Base-by-base conservation (phyloP, 92 coral and sea anemone genomes). In the Micromussa lordhowensis region DNA sequence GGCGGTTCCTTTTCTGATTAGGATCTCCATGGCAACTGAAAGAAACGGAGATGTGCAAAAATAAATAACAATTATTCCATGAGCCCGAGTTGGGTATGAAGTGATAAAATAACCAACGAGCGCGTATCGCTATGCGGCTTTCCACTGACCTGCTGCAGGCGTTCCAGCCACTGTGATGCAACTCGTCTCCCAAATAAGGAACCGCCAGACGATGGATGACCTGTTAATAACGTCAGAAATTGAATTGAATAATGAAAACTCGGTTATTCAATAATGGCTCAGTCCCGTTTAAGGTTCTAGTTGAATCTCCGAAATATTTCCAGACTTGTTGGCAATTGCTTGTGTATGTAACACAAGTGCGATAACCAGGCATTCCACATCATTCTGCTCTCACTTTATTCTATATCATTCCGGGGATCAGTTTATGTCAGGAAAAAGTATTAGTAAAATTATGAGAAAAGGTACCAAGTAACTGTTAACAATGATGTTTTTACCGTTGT, bases 161-260 rank as follows among this genome's bases (percentile, higher is more conserved):
- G 81, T 97, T 97, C 99, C 99, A 97, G 1, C 99, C 99, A 73
- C 96, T 95, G 88, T 96, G 99, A 71, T 97, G 99, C 12, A 97
- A 78, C 75, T 97, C 99, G 64, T 97, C 99, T 5, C 96, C 96
- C 58, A 94, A 64, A 82, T 90, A 88, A 26, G 98, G 98, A 91
- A 94, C 93, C 29, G 93, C 82, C 40, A 97, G 91, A 36, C 99
- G 98, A 83, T 97, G 98, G 71, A 97, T 97, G 14, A 97, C 98
- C 99, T 97, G 80, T 11, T n/a, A 28, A 66, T 26, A 66, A 28
- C 32, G 17, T 66, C 71, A 28, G 69, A 79, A 8, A 58, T 2
- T 17, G 13, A 16, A 31, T n/a, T 19, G 72, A 48, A 44, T 44
- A 5, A 36, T 36, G 38, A 36, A 36, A 36, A 12, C 7, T 12